A percentile compares a stretch with the other conserved stretches of the same genome.
phyloP scores from a whole-genome alignment of 2,797 vertebrate species.

The Pelochelys cantorii region DNA sequence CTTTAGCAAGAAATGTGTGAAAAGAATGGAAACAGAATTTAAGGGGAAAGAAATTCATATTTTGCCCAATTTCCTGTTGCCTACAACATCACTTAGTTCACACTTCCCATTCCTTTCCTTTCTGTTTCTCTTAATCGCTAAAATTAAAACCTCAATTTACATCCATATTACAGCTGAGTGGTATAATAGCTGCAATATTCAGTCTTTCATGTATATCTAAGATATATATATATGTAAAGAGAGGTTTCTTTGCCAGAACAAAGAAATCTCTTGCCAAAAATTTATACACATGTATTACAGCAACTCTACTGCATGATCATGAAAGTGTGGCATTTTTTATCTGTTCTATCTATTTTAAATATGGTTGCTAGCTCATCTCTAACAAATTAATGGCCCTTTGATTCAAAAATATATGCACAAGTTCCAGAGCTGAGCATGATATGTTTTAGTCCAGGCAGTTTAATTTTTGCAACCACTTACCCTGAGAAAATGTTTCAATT shows the following conservation, averaged over 20 bases:
- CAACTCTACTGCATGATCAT: not conserved
- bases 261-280: not conserved
- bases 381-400: not conserved
- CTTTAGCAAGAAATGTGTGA: not conserved
- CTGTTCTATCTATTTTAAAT: not conserved
- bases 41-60: not conserved
- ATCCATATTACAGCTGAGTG: not conserved
- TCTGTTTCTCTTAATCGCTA: not conserved
- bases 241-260: not conserved
- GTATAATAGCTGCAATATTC: not conserved
- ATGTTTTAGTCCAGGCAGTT: not conserved
- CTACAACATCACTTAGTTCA: not conserved
- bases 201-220: not conserved
- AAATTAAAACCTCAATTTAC: not conserved
- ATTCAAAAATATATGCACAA: not conserved
- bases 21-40: not conserved
- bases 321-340: not conserved
- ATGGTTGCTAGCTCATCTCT: not conserved
- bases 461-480: not conserved
- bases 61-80: not conserved
- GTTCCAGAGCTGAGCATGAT: not conserved
- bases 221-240: not conserved
- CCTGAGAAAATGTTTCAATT: slow-evolving; percentile 3
- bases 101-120: not conserved
- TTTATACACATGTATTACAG: not conserved